Conservation (phyloP, 2,113 vertebrate genomes). For the Grallaria varia region DNA sequence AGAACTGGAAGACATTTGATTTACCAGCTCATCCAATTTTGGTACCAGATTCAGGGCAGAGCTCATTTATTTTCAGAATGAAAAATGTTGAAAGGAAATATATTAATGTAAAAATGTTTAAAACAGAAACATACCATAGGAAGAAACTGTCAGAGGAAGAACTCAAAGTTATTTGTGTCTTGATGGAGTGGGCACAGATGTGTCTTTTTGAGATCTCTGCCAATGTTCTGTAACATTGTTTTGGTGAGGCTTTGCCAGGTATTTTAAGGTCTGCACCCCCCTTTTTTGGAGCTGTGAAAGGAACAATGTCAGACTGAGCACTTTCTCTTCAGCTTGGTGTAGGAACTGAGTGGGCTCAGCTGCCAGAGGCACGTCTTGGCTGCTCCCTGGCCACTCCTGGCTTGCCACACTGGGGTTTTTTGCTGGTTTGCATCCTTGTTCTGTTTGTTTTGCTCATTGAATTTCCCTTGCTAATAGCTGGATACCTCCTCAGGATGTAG, state of each 20-base stretch:
- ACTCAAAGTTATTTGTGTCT: neutral
- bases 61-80: neutral
- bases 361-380: fast-evolving
- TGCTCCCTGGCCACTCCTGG: too few species aligned
- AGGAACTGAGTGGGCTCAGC: neutral
- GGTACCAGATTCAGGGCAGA: neutral
- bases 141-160: neutral
- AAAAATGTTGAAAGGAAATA: neutral
- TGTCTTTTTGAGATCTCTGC: neutral
- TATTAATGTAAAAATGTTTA: neutral
- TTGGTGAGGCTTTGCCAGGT: neutral
- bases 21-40: slow-evolving; percentile 19
- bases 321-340: neutral
- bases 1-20: slow-evolving; percentile 28
- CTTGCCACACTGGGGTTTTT: neutral
- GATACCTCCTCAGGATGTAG: neutral
- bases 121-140: neutral
- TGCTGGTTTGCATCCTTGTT: neutral
- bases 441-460: neutral
- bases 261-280: neutral
- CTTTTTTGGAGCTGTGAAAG: neutral
- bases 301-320: neutral
- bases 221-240: neutral
- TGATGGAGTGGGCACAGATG: neutral
- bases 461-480: neutral